A percentile compares a stretch with the other conserved stretches of the same genome.
These are phyloP conservation scores for Adrianichthys oophorus DNA, from an alignment of 2,797 vertebrate species.

Conservation along the genomic window DNA sequence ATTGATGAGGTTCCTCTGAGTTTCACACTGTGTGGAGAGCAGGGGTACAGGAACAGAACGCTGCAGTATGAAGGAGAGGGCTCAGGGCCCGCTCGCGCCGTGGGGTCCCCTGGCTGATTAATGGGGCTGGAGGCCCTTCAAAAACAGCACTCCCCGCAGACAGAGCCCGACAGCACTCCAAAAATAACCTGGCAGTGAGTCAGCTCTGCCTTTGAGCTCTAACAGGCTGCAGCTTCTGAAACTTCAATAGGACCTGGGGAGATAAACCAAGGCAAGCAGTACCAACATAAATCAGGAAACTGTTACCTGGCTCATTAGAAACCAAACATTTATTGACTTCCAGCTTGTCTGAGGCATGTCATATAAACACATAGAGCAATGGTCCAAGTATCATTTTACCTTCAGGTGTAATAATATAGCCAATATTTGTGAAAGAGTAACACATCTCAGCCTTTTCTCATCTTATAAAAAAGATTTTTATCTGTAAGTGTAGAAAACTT, in stretches of 20 bases:
- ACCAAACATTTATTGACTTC: constrained; percentile 37
- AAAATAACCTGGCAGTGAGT: constrained; percentile 81
- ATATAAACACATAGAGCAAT: constrained; percentile 37
- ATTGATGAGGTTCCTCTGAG: constrained; percentile 98
- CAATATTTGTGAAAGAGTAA: neutral
- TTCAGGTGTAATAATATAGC: constrained; percentile 5
- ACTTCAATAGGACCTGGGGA: constrained; percentile 44
- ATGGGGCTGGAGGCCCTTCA: constrained; percentile 90
- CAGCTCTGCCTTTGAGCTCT: constrained; percentile 48
- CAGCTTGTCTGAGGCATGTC: constrained; percentile 50
- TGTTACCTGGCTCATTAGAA: constrained; percentile 56
- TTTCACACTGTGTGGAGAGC: constrained; percentile 88
- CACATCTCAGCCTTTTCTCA: no score
- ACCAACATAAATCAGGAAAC: constrained; percentile 55
- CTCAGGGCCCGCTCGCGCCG: constrained; percentile 79
- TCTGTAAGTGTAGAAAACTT: no score
- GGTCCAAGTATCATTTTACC: constrained; percentile 10
- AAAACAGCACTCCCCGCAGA: constrained; percentile 83
- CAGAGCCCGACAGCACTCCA: constrained; percentile 77
- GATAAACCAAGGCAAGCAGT: constrained; percentile 26
- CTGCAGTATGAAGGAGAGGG: constrained; percentile 85
- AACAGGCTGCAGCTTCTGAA: constrained; percentile 71
- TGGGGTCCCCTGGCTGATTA: constrained; percentile 90
- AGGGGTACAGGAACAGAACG: constrained; percentile 84
- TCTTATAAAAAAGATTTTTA: no score